Evolutionary conservation across 2,888 invertebrate species (phyloP), one percentile per base, ranked within the genome.

Genomic region (Acleris emargana): DNA sequence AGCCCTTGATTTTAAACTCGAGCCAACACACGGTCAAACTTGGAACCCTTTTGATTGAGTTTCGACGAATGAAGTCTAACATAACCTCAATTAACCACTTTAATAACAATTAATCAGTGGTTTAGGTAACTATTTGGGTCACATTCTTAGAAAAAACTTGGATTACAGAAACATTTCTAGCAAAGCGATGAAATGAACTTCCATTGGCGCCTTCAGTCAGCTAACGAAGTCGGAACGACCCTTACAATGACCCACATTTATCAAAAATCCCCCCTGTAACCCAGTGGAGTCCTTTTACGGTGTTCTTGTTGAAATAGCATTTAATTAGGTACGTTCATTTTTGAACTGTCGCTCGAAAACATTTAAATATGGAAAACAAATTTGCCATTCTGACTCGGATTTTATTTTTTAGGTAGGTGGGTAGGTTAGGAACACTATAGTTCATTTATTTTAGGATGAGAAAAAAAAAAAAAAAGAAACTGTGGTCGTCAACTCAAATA

Each of bases 1-100:
- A 72, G 78, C 75, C 75, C 74, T 77, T 74, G 71, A 76, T 77
- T 78, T 73, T 72, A 67, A 72, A 68, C 68, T 68, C 68, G 63
- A 66, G 3, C 68, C 70, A 72, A 67, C 70, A 50, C 22, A 38
- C 28, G 18, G 79, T 79, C 71, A 74, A 75, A 61, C 72, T 71
- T 71, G 67, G 67, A 70, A 68, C 76, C 20, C 32, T 58, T 17
- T 22, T 9, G 32, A 13, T 38, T 32, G 22, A 38, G 22, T 38
- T 58, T 38, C n/a, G n/a, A 43, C n/a, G 5, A 25, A 51, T 51
- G 20, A 25, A 22, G 22, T 50, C 22, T 16, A 11, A 22, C 50
- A 50, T 16, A 17, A 7, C 13, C 22, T 13, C 13, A 25, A 22
- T 20, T 49, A 49, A 43, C 13, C 5, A n/a, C 43, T 60, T 60